Evolutionary conservation across 2,113 vertebrate genomes (phyloP).

Genomic region (Cephalopholis sonnerati): DNA sequence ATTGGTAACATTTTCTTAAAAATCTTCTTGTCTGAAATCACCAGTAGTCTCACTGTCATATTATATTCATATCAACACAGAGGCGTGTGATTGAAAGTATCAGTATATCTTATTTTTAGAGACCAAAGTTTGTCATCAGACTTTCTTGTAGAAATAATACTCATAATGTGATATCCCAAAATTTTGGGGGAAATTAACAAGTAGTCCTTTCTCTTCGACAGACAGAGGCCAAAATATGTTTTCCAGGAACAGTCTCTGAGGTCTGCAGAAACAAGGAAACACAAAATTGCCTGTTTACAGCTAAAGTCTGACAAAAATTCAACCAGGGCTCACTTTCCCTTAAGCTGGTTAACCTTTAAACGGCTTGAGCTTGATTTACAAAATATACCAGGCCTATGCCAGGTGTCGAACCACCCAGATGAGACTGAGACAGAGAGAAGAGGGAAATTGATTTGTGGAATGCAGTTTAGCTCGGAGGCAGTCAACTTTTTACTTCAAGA

Average conservation of each 20-base stretch:
- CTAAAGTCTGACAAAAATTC: background rate
- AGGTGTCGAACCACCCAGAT: slow-evolving; percentile 15
- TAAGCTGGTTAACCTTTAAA: slow-evolving; percentile 19
- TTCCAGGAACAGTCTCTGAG: background rate
- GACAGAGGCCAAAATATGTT: background rate
- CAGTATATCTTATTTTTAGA: background rate
- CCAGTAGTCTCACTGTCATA: background rate
- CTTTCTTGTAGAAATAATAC: background rate
- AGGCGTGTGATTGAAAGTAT: background rate
- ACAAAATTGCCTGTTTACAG: slow-evolving; percentile 17
- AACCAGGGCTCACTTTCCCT: background rate
- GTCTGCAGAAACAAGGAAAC: slow-evolving; percentile 6
- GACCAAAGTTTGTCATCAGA: background rate
- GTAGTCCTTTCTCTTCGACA: background rate
- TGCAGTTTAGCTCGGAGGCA: slow-evolving; percentile 37
- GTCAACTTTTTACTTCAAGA: slow-evolving; percentile 30
- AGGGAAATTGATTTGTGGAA: slow-evolving; percentile 21
- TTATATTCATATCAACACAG: background rate
- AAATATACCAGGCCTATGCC: background rate
- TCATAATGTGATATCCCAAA: background rate
- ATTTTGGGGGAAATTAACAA: background rate
- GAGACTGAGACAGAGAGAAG: background rate
- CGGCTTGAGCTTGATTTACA: slow-evolving; percentile 2
- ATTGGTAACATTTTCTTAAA: background rate
- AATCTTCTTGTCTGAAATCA: background rate